Evolutionary conservation across 2,113 vertebrate genomes (phyloP), one percentile per base, ranked within the genome.

Genomic region (Petroica traversi): DNA sequence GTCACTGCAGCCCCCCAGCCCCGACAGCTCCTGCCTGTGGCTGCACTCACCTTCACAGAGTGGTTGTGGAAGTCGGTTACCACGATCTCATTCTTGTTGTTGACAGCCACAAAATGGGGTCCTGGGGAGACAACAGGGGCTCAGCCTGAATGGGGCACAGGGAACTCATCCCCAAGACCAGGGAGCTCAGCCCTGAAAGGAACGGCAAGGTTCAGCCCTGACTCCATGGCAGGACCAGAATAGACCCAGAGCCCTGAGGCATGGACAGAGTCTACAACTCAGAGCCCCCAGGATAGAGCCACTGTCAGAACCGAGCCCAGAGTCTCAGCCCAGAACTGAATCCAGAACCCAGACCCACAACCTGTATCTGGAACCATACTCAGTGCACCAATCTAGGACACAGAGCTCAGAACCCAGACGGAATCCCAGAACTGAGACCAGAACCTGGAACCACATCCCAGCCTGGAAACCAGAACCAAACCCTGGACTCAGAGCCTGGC

Each of bases 31-130:
- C 20, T 12, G 14, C 52, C 40, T 6, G 4, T 5, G 6, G 14
- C 54, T 4, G 19, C 1, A 1, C 97, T 95, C 97, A 99, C 99
- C 99, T 99, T 99, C 69, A 99, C 99, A 0, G 99, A 99, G 95
- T 99, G 99, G 97, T 99, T 99, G 95, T 99, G 99, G 97, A 99
- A 99, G 95, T 99, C 99, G 0, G 99, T 99, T 63, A 99, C 99
- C 88, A 99, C 98, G 5, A 99, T 99, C 97, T 99, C 99, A 43
- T 99, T 99, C 98, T 99, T 99, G 98, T 99, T 99, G 97, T 99
- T 99, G 36, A 99, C 99, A 2, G 99, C 99, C 92, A 99, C 99
- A 82, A 99, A 99, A 97, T 99, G 99, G n/a, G 99, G 99, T 79
- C 99, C 99, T 99, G 93, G 94, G 91, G 34, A 62, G 57, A 24